Evolutionary conservation across 2,888 invertebrate species (phyloP).

Genomic region (Xanthostigma xanthostigma): DNA sequence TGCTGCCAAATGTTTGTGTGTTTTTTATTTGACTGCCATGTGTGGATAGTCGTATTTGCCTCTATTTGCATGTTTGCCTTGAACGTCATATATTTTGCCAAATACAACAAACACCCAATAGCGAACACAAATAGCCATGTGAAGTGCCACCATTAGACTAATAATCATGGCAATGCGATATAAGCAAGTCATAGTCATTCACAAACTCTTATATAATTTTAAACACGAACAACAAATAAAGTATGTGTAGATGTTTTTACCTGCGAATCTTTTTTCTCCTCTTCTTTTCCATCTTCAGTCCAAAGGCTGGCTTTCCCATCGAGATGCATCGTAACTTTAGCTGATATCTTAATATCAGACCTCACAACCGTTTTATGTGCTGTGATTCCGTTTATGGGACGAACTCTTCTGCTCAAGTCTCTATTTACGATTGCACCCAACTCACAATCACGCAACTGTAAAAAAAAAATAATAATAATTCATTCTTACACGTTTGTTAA

Average conservation of each 20-base stretch:
- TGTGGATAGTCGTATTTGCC: too few relatives aligned
- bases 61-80: too few relatives aligned
- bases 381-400: slow-evolving; percentile 81
- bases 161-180: too few relatives aligned
- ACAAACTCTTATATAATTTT: too few relatives aligned
- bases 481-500: background rate
- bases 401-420: slow-evolving; percentile 84
- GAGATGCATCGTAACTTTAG: slow-evolving; percentile 79
- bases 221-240: too few relatives aligned
- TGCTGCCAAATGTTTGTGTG: too few relatives aligned
- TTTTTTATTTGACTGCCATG: too few relatives aligned
- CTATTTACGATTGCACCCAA: slow-evolving; percentile 92
- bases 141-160: too few relatives aligned
- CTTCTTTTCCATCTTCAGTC: slow-evolving; percentile 37
- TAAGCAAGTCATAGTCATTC: too few relatives aligned
- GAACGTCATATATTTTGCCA: too few relatives aligned
- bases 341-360: slow-evolving; percentile 84
- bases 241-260: slow-evolving; percentile 12
- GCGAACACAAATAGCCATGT: too few relatives aligned
- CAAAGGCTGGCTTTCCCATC: slow-evolving; percentile 75
- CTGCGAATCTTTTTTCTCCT: slow-evolving; percentile 23
- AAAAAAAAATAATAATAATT: slow-evolving; percentile 18
- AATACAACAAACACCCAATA: too few relatives aligned
- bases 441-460: slow-evolving; percentile 75
- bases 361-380: slow-evolving; percentile 77